Percentiles rank a stretch among this genome's conserved stretches.
Conservation (phyloP, 2,888 invertebrate species). For the Drosophila rellima region DNA sequence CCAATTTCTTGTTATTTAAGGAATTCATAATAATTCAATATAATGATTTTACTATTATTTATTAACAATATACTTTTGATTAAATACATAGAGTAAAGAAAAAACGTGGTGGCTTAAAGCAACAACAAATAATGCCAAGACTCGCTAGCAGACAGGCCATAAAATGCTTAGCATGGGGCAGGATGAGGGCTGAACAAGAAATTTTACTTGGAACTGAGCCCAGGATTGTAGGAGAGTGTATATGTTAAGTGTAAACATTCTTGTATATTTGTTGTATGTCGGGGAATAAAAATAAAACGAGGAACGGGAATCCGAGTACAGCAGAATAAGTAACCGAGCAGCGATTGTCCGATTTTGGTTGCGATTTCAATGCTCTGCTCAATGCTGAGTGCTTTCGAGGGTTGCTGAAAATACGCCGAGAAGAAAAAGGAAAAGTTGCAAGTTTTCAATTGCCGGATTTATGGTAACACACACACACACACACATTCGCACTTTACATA, state of each 20-base stretch:
- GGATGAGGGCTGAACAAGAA: constrained; percentile 22
- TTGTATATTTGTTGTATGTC: constrained; percentile 27
- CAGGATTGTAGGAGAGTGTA: constrained; percentile 17
- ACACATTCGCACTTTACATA: constrained; percentile 30
- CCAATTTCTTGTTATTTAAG: too few relatives aligned
- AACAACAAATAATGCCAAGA: constrained; percentile 25
- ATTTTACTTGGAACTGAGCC: constrained; percentile 35
- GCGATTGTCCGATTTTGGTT: constrained; percentile 55
- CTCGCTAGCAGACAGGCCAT: constrained; percentile 31
- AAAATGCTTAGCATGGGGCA: constrained; percentile 32
- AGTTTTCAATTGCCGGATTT: constrained; percentile 56
- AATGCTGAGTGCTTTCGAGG: constrained; percentile 31
- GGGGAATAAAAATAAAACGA: neutral
- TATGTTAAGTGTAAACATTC: constrained; percentile 31
- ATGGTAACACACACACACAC: constrained; percentile 30
- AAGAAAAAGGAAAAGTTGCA: constrained; percentile 36
- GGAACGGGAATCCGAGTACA: constrained; percentile 17
- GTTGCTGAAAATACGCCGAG: constrained; percentile 34
- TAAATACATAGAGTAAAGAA: constrained; percentile 3
- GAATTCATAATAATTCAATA: too few relatives aligned
- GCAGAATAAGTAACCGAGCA: constrained; percentile 40
- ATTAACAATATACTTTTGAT: too few relatives aligned
- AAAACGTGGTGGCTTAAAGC: constrained; percentile 31
- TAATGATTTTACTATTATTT: too few relatives aligned
- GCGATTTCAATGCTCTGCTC: constrained; percentile 10